Conservation (phyloP, 2,888 invertebrate genomes). For the Noctuana brunneofusca region DNA sequence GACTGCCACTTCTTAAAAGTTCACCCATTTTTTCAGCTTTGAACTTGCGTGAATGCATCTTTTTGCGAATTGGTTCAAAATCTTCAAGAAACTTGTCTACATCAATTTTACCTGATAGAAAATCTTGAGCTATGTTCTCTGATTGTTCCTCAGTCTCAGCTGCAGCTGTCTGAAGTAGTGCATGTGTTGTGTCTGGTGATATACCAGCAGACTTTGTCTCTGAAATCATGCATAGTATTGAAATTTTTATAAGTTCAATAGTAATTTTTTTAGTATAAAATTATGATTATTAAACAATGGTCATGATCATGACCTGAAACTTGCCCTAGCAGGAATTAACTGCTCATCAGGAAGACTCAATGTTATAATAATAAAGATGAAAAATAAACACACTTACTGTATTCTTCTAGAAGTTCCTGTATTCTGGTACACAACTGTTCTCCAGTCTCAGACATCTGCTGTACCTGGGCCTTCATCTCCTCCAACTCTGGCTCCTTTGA, state of each 20-base stretch:
- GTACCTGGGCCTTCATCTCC: slow-evolving; percentile 87
- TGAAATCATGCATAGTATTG: slow-evolving; percentile 60
- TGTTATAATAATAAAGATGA: not conserved
- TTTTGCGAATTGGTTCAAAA: slow-evolving; percentile 87
- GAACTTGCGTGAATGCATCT: slow-evolving; percentile 87
- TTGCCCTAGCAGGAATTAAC: too few species aligned
- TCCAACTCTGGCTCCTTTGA: slow-evolving; percentile 92
- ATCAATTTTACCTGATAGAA: slow-evolving; percentile 87
- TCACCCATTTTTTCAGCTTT: slow-evolving; percentile 97
- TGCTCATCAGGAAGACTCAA: not conserved
- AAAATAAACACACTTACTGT: slow-evolving; percentile 84
- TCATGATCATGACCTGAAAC: too few species aligned
- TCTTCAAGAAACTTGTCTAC: slow-evolving; percentile 93
- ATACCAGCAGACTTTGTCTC: slow-evolving; percentile 89
- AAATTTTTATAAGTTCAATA: too few species aligned
- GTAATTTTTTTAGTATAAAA: too few species aligned
- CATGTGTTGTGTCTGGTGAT: slow-evolving; percentile 93
- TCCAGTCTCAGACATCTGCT: slow-evolving; percentile 86
- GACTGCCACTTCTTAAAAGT: slow-evolving; percentile 77
- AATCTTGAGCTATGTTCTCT: slow-evolving; percentile 91
- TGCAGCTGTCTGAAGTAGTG: slow-evolving; percentile 94
- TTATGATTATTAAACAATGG: too few species aligned
- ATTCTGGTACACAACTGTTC: slow-evolving; percentile 86
- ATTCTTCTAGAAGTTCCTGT: slow-evolving; percentile 89
- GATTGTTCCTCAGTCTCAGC: slow-evolving; percentile 97